Evolutionary conservation across 2,113 vertebrate species (phyloP).

Genomic region (Taxidea taxus): DNA sequence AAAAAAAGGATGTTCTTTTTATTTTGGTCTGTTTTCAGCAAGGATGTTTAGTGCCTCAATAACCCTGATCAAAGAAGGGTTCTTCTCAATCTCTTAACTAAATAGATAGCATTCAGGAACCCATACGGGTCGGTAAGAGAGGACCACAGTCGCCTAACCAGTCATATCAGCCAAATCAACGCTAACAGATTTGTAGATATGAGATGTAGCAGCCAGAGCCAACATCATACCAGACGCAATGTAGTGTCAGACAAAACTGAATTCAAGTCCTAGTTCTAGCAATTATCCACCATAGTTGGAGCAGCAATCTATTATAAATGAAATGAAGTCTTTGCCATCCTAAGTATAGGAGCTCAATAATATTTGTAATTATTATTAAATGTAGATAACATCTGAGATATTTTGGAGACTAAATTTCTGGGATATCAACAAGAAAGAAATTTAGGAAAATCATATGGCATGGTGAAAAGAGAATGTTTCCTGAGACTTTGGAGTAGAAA

Average conservation of each 20-base stretch:
- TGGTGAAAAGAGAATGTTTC: background rate
- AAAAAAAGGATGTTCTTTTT: background rate
- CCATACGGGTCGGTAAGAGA: background rate
- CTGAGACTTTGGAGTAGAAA: background rate
- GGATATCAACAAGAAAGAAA: background rate
- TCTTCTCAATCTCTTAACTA: background rate
- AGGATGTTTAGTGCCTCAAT: background rate
- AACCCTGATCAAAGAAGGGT: background rate
- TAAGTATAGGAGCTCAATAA: background rate
- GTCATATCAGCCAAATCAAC: background rate
- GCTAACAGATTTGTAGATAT: background rate
- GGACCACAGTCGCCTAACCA: background rate
- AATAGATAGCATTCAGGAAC: background rate
- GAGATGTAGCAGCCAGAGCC: background rate
- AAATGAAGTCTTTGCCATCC: background rate
- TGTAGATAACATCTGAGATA: background rate
- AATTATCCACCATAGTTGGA: background rate
- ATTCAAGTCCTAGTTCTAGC: background rate
- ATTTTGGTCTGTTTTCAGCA: background rate
- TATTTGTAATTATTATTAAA: background rate
- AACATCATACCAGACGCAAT: background rate
- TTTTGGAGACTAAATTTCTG: background rate
- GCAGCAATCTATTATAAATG: background rate
- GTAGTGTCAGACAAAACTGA: background rate
- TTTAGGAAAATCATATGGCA: background rate